A percentile compares a stretch with the other conserved stretches of the same genome.
Conservation (phyloP, 2,113 vertebrate species). For the Mustelus asterias region DNA sequence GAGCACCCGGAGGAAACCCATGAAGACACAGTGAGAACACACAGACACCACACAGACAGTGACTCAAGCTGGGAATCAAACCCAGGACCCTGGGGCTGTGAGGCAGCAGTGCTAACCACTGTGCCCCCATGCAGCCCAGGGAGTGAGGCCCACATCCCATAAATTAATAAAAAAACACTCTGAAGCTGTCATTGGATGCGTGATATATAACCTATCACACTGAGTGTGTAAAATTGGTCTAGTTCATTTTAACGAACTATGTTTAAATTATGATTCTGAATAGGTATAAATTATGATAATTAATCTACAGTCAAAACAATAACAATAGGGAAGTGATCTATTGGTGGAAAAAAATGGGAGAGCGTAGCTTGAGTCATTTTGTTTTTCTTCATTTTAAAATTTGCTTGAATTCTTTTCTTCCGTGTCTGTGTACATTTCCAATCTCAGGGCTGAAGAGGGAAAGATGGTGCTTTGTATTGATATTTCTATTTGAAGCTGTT, state of each 20-base stretch:
- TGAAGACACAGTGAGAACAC: too few species aligned
- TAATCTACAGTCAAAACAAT: background rate
- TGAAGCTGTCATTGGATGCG: background rate
- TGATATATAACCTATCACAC: background rate
- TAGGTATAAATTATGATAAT: background rate
- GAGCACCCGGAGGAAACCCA: too few species aligned
- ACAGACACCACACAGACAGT: too few species aligned
- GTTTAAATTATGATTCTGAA: background rate
- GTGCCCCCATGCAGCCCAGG: too few species aligned
- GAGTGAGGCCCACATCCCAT: too few species aligned
- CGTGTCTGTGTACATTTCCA: background rate
- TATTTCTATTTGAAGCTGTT: background rate
- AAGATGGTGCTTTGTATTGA: background rate
- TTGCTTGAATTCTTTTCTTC: background rate
- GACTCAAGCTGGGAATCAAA: too few species aligned
- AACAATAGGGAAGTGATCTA: background rate
- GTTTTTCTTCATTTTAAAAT: background rate
- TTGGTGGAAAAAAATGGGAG: background rate
- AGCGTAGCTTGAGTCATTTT: background rate
- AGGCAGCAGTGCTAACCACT: too few species aligned
- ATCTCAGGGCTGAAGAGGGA: background rate
- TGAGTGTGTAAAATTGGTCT: background rate
- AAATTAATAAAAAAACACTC: background rate
- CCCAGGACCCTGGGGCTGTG: too few species aligned
- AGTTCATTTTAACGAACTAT: background rate